Conservation (phyloP, 2,113 vertebrate species). For the Nothobranchius kuhntae region DNA sequence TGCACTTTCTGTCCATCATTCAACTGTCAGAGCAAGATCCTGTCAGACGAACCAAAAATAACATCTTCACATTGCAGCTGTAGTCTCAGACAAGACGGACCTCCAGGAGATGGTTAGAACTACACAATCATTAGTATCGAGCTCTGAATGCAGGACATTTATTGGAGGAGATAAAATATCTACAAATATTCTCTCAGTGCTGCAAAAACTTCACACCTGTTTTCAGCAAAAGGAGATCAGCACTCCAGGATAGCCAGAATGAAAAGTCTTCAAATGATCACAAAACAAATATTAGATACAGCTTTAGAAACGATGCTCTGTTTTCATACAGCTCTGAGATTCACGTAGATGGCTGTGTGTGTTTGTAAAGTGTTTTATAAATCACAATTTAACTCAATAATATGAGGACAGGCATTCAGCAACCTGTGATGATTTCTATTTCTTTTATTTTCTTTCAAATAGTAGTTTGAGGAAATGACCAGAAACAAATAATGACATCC, state of each 20-base stretch:
- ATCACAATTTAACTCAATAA: no score
- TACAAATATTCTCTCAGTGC: no score
- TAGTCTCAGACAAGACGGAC: background rate
- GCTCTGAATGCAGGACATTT: no score
- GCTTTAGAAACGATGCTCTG: background rate
- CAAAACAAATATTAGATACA: background rate
- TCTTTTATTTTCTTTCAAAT: no score
- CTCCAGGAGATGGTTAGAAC: background rate
- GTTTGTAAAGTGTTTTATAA: no score
- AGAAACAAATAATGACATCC: no score
- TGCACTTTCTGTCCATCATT: background rate
- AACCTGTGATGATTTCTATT: no score
- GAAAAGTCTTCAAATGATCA: background rate
- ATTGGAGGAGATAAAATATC: no score
- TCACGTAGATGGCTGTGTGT: no score
- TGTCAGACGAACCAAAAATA: background rate
- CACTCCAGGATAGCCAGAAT: background rate
- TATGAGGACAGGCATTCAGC: no score
- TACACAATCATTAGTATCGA: no score
- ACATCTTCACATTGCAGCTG: background rate
- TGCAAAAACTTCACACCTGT: background rate
- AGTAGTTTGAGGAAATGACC: no score
- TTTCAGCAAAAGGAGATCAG: background rate
- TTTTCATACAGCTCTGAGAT: background rate
- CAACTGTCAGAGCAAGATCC: background rate